Conservation (phyloP, 2,888 invertebrate genomes). For the Osedax frankpressi region DNA sequence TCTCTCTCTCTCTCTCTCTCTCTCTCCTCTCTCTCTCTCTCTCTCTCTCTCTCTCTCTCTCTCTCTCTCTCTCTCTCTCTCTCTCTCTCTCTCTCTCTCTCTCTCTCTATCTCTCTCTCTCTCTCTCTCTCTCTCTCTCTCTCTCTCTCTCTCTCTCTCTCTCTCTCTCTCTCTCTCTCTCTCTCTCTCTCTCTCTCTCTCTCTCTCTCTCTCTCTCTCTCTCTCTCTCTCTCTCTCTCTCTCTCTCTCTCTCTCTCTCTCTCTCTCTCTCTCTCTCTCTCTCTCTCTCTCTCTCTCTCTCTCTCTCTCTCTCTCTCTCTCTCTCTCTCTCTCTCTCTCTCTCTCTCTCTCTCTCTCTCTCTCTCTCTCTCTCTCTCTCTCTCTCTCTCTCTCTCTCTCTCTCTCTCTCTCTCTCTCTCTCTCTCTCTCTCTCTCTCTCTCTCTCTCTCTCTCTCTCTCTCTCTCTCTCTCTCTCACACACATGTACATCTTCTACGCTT, state of each 20-base stretch:
- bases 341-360: background rate
- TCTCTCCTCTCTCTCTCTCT: background rate
- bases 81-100: slow-evolving; percentile 1
- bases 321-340: background rate
- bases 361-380: slow-evolving; percentile 1
- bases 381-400: slow-evolving; percentile 1
- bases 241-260: background rate
- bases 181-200: background rate
- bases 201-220: background rate
- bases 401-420: slow-evolving; percentile 1
- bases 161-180: background rate
- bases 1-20: slow-evolving; percentile 1
- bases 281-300: slow-evolving; percentile 1
- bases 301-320: slow-evolving; percentile 1
- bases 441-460: background rate
- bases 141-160: slow-evolving; percentile 1
- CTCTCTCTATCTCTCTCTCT: too few relatives aligned
- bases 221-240: slow-evolving; percentile 1
- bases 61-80: background rate
- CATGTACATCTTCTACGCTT: too few relatives aligned
- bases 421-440: background rate
- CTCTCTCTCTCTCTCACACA: slow-evolving; percentile 1
- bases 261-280: slow-evolving; percentile 1
- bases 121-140: slow-evolving; percentile 1
- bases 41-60: slow-evolving; percentile 1